These are phyloP conservation scores for Cyanistes caeruleus DNA, from an alignment of 2,113 vertebrate species.

Conservation along the genomic window DNA sequence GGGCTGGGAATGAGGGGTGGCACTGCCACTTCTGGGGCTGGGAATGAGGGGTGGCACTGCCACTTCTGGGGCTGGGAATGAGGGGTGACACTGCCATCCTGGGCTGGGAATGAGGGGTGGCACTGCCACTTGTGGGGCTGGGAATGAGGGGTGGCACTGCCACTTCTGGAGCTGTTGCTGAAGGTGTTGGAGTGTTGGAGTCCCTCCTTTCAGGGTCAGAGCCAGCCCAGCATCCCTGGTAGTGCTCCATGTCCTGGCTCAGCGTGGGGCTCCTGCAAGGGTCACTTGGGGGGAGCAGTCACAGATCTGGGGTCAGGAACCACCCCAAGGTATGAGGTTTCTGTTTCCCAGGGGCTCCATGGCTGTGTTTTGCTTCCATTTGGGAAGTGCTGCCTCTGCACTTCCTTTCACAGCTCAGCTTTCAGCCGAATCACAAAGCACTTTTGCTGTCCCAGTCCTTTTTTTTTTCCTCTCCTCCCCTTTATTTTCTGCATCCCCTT, in stretches of 20 bases:
- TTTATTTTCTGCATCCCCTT: background rate
- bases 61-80: background rate
- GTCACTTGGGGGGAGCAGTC: rapidly evolving
- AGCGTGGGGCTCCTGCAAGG: rapidly evolving
- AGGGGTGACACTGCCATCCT: too few relatives aligned
- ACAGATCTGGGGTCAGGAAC: rapidly evolving
- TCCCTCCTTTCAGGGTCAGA: background rate
- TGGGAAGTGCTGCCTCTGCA: background rate
- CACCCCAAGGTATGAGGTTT: background rate
- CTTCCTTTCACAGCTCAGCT: constrained; percentile 16
- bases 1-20: background rate
- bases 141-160: background rate
- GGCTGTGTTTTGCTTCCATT: background rate
- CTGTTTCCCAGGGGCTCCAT: background rate
- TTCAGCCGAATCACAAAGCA: background rate
- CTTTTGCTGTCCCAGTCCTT: background rate
- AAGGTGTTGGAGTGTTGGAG: rapidly evolving
- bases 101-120: too few relatives aligned
- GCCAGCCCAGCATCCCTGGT: background rate
- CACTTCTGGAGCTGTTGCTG: rapidly evolving
- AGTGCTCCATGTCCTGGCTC: background rate
- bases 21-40: background rate
- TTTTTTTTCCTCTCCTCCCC: rapidly evolving
- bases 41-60: too few relatives aligned
- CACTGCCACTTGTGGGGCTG: too few relatives aligned